Percentiles rank a stretch among this genome's conserved stretches.
These are phyloP conservation scores for Rousettus madagascariensis DNA, from an alignment of 2,797 vertebrate species.

Conservation along the genomic window DNA sequence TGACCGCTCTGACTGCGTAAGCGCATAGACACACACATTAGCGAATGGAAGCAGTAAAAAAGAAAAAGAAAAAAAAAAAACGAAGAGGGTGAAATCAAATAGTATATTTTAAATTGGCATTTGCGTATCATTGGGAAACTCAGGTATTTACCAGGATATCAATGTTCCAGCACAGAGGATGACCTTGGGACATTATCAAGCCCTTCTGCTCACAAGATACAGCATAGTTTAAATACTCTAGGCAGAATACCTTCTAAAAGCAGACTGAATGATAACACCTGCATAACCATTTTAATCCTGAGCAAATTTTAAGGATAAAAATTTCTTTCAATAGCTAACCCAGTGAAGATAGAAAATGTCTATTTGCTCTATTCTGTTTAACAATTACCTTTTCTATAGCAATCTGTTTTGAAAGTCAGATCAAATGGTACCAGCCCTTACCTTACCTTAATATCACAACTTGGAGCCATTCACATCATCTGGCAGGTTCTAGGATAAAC, in stretches of 20 bases:
- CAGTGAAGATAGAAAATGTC: background rate
- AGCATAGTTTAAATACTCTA: background rate
- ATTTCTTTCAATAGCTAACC: background rate
- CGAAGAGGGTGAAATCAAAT: background rate
- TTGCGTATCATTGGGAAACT: slow-evolving; percentile 36
- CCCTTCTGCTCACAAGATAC: slow-evolving; percentile 3
- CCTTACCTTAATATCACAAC: background rate
- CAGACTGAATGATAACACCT: slow-evolving; percentile 28
- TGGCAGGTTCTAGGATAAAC: background rate
- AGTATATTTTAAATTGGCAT: slow-evolving; percentile 31
- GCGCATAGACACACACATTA: background rate
- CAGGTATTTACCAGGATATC: slow-evolving; percentile 31
- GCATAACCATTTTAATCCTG: slow-evolving; percentile 32
- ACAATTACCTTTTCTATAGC: background rate
- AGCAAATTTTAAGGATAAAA: slow-evolving; percentile 32
- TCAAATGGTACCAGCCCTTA: background rate
- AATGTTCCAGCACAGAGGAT: background rate
- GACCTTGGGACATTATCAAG: slow-evolving; percentile 62
- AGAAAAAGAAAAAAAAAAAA: too few species aligned
- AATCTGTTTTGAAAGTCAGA: background rate
- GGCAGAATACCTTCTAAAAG: slow-evolving; percentile 23
- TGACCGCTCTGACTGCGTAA: background rate
- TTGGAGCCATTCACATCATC: background rate
- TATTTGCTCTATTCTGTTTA: background rate
- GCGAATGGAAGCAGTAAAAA: background rate